Percentiles rank a stretch among this genome's conserved stretches.
These are phyloP conservation scores for Synergus japonicus DNA, from an alignment of 2,888 invertebrate genomes.

Conservation along the genomic window DNA sequence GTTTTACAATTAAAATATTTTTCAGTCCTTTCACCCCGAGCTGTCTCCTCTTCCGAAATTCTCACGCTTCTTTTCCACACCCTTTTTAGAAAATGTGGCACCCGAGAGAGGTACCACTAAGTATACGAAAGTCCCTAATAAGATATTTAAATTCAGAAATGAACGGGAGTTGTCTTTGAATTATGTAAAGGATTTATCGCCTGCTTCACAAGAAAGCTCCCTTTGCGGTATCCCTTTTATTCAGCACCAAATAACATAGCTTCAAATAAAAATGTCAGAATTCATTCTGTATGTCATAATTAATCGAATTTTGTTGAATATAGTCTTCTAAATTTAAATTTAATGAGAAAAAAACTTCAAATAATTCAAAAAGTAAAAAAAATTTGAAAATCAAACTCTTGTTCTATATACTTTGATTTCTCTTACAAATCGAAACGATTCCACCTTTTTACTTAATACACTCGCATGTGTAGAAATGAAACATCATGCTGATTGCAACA, in stretches of 20 bases:
- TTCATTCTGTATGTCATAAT: neutral
- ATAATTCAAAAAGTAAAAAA: neutral
- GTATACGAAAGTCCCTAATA: constrained; percentile 22
- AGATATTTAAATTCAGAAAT: constrained; percentile 24
- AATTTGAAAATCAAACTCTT: neutral
- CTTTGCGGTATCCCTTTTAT: constrained; percentile 42
- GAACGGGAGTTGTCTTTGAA: constrained; percentile 2
- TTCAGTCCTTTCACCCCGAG: constrained; percentile 35
- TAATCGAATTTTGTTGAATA: neutral
- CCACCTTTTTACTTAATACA: neutral
- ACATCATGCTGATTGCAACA: neutral
- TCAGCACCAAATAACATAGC: neutral
- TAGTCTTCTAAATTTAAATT: too few species aligned
- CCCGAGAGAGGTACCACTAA: neutral
- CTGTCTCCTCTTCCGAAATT: constrained; percentile 31
- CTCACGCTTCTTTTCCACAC: constrained; percentile 17
- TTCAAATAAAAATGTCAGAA: neutral
- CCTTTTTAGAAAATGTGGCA: constrained; percentile 10
- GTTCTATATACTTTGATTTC: neutral
- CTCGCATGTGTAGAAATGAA: neutral
- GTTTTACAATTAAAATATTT: constrained; percentile 64
- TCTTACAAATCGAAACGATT: neutral
- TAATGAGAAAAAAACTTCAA: too few species aligned
- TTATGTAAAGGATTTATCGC: constrained; percentile 17
- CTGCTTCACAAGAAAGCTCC: constrained; percentile 30